phyloP scores from a whole-genome alignment of 2,888 invertebrate genomes.

The Octodonta nipae region DNA sequence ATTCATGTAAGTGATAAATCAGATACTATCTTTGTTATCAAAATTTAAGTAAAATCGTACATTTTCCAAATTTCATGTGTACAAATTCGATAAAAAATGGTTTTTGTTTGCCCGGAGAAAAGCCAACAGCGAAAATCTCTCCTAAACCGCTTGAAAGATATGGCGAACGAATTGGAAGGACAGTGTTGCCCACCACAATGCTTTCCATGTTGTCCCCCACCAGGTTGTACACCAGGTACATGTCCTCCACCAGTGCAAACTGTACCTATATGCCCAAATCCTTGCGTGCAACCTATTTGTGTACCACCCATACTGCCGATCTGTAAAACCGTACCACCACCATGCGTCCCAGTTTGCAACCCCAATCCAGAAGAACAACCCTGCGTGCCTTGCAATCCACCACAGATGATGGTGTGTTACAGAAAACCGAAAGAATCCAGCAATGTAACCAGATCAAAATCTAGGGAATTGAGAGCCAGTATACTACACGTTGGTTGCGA shows the following conservation, averaged over 20 bases:
- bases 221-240: constrained; percentile 10
- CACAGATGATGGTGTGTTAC: constrained; percentile 45
- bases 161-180: constrained; percentile 25
- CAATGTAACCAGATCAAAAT: constrained; percentile 34
- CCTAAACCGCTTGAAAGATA: constrained; percentile 25
- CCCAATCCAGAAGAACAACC: constrained; percentile 43
- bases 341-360: constrained; percentile 39
- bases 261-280: constrained; percentile 22
- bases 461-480: constrained; percentile 41
- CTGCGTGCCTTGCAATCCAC: constrained; percentile 43
- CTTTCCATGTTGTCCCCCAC: constrained; percentile 7
- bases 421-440: constrained; percentile 29
- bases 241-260: constrained; percentile 17
- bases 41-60: no score
- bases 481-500: constrained; percentile 44
- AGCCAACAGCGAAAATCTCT: constrained; percentile 24
- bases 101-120: constrained; percentile 33
- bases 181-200: constrained; percentile 14
- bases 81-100: no score
- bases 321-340: constrained; percentile 35
- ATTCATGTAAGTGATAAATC: no score
- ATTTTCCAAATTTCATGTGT: no score
- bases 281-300: constrained; percentile 33
- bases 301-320: constrained; percentile 40
- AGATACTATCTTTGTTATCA: no score